Conservation (phyloP, 2,888 invertebrate genomes). For the Microctonus hyperodae region DNA sequence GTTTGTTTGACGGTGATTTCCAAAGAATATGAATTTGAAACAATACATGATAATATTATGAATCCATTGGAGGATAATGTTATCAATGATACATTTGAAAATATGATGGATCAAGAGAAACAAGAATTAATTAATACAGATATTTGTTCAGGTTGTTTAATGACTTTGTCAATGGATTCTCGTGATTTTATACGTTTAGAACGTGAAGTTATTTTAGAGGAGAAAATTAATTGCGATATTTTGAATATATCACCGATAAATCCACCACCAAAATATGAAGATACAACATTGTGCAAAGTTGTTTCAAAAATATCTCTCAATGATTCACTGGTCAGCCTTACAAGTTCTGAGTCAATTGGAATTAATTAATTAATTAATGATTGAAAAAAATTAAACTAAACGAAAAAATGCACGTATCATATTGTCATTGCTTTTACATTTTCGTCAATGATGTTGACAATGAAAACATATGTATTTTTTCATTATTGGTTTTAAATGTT, state of each 20-base stretch:
- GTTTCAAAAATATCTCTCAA: conserved; percentile 45
- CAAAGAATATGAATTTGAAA: neutral
- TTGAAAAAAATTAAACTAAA: too few relatives aligned
- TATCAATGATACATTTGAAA: neutral
- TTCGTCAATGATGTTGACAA: neutral
- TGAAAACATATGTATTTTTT: neutral
- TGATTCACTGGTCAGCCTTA: conserved; percentile 29
- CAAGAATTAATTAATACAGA: neutral
- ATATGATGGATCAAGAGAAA: conserved; percentile 10
- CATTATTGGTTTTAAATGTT: neutral
- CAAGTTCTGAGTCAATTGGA: neutral
- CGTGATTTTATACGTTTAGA: conserved; percentile 51
- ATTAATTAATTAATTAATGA: too few relatives aligned
- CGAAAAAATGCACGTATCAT: too few relatives aligned
- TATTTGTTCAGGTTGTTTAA: conserved; percentile 28
- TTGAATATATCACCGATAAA: conserved; percentile 33
- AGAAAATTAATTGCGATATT: conserved; percentile 1
- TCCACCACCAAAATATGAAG: conserved; percentile 44
- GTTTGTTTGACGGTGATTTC: conserved; percentile 5
- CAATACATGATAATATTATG: neutral
- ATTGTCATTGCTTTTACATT: neutral
- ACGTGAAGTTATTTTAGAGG: conserved; percentile 28
- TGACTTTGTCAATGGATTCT: conserved; percentile 49
- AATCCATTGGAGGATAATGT: neutral
- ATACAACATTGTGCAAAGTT: conserved; percentile 45